Evolutionary conservation across 2,888 invertebrate genomes (phyloP), one percentile per base, ranked within the genome.

Genomic region (Gandaritis pyraliata): DNA sequence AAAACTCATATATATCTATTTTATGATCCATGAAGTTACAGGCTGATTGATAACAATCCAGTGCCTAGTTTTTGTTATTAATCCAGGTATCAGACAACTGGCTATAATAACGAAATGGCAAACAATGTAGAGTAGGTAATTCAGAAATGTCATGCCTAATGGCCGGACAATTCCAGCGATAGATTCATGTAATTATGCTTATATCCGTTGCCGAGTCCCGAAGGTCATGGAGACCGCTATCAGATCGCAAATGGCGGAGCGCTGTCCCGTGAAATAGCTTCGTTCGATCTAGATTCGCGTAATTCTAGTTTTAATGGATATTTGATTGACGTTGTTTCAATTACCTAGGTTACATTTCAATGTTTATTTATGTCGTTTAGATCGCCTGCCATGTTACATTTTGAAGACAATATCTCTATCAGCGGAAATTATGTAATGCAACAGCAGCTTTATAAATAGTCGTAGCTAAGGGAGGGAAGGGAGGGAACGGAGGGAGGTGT

Each of bases 121-220:
- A 30, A 55, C 58, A 58, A 58, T 55, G 45, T 36, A 57, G 47
- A 57, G n/a, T 38, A 38, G 38, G 23, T 30, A 38, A 55, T 53
- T 58, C 54, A 15, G 33, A 54, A 58, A 63, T 63, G 62, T 63
- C 58, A 63, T 29, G 62, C 58, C 50, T 50, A 58, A 50, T 54
- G 54, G 58, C 45, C 30, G 46, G 54, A 47, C 62, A 41, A 65
- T 57, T 58, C 47, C 54, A 38, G 62, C 45, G 58, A n/a, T 30
- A 36, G 50, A 45, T 47, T 33, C 33, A 16, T 49, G 54, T 54
- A 50, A 53, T 47, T 48, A 60, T 48, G 56, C 41, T 49, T 41
- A 54, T 36, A 56, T 64, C 56, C 64, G 59, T 43, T 23, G 18
- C 33, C 8, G 38, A 2, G 33, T 41, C 10, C 36, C 36, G 23